These are phyloP conservation scores for Cladopsammia gracilis DNA, from an alignment of 64 coral and sea anemone genomes.

Conservation along the genomic window DNA sequence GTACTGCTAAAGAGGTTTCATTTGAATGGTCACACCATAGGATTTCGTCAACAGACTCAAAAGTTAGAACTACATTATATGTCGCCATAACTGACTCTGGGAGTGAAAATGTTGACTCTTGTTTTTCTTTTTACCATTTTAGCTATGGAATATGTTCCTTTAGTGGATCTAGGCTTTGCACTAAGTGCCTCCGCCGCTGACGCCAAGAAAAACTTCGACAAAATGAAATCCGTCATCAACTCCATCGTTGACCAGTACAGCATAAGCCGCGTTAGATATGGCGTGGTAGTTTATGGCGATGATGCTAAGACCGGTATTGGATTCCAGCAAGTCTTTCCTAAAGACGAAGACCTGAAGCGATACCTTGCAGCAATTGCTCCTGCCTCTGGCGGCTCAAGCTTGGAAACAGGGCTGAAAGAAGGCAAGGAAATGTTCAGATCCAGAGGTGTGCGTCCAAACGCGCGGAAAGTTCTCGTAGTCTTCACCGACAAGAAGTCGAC, in stretches of 20 bases:
- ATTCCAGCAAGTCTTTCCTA: slow-evolving; percentile 45
- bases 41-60: too few relatives aligned
- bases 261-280: slow-evolving; percentile 37
- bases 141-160: slow-evolving; percentile 42
- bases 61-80: too few relatives aligned
- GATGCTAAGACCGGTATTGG: slow-evolving; percentile 6
- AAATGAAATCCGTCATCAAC: slow-evolving; percentile 69
- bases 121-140: slow-evolving; percentile 4
- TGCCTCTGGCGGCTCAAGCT: slow-evolving; percentile 22
- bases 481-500: slow-evolving; percentile 78
- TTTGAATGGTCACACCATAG: too few relatives aligned
- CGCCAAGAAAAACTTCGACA: slow-evolving; percentile 36
- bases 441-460: slow-evolving; percentile 42
- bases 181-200: slow-evolving; percentile 42
- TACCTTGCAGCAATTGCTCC: not conserved
- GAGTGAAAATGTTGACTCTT: not conserved
- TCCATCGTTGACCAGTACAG: slow-evolving; percentile 69
- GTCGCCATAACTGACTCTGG: too few relatives aligned
- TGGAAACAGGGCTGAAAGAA: slow-evolving; percentile 66
- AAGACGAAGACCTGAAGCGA: slow-evolving; percentile 36
- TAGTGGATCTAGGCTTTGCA: slow-evolving; percentile 71
- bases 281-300: slow-evolving; percentile 47
- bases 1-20: too few relatives aligned
- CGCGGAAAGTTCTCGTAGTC: slow-evolving; percentile 78
- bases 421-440: slow-evolving; percentile 66